A percentile compares a stretch with the other conserved stretches of the same genome.
These are phyloP conservation scores for Eulithis prunata DNA, from an alignment of 2,888 invertebrate species.

Conservation along the genomic window DNA sequence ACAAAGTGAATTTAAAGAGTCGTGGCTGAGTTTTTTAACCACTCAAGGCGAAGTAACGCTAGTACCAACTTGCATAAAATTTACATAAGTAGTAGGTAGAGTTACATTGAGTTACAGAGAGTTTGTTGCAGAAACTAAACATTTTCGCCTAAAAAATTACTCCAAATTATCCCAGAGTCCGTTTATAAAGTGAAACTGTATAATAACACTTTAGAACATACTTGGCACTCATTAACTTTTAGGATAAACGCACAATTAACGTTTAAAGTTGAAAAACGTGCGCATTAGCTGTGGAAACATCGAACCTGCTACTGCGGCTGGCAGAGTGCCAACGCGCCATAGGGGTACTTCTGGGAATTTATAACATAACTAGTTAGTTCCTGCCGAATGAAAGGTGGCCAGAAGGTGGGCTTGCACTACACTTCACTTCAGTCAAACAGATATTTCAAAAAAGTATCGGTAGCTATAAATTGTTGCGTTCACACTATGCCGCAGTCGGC, in stretches of 20 bases:
- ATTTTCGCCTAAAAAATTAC: no score
- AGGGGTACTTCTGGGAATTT: constrained; percentile 34
- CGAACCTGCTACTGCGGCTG: constrained; percentile 36
- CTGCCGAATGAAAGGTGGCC: neutral
- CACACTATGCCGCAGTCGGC: no score
- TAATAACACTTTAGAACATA: constrained; percentile 15
- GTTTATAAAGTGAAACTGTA: neutral
- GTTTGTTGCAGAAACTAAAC: no score
- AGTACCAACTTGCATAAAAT: no score
- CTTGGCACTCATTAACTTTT: constrained; percentile 18
- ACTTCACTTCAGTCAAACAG: neutral
- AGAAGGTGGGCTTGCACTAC: no score
- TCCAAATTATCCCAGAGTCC: neutral
- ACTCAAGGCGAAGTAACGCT: no score
- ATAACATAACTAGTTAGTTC: constrained; percentile 18
- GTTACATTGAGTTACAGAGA: no score
- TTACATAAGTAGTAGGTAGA: no score
- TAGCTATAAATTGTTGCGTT: no score
- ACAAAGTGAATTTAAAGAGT: no score
- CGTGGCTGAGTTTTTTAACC: no score
- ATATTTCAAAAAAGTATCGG: no score
- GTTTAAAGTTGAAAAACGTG: constrained; percentile 33
- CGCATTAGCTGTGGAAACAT: constrained; percentile 40
- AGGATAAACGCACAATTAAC: constrained; percentile 32
- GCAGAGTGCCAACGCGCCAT: constrained; percentile 38